phyloP scores from a whole-genome alignment of 37 sponge, comb jelly and placozoan species.

The Chondrilla cf. caribensis region DNA sequence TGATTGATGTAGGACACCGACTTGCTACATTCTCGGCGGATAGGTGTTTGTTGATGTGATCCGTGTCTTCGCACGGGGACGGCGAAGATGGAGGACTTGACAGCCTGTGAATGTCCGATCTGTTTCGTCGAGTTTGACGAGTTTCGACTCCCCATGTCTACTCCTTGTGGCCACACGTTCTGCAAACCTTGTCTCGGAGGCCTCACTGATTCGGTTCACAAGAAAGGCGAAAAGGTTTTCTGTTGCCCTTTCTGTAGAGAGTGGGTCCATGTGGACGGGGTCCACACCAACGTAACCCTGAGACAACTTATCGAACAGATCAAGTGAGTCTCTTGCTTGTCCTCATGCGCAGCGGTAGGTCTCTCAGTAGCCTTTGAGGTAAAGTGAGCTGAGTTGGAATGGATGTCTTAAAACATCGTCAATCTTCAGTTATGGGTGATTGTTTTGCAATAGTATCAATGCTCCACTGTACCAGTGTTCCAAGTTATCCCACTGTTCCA shows the following conservation, averaged over 20 bases:
- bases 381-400: no score
- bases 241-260: constrained; percentile 75
- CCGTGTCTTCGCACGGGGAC: not conserved
- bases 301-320: constrained; percentile 38
- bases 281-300: constrained; percentile 61
- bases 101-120: constrained; percentile 80
- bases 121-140: constrained; percentile 51
- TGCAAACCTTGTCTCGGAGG: constrained; percentile 33
- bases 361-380: no score
- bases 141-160: constrained; percentile 48
- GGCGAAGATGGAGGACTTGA: constrained; percentile 6
- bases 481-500: no score
- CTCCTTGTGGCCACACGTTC: constrained; percentile 84
- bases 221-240: constrained; percentile 18
- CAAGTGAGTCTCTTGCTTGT: constrained; percentile 1
- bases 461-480: no score
- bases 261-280: constrained; percentile 28
- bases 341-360: no score
- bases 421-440: no score
- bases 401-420: no score
- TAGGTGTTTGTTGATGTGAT: no score
- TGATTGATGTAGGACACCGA: no score
- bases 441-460: no score
- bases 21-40: no score
- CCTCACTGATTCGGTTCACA: not conserved